These are phyloP conservation scores for Tetramorium alpestre DNA, from an alignment of 1,140 invertebrate genomes.

Conservation along the genomic window DNA sequence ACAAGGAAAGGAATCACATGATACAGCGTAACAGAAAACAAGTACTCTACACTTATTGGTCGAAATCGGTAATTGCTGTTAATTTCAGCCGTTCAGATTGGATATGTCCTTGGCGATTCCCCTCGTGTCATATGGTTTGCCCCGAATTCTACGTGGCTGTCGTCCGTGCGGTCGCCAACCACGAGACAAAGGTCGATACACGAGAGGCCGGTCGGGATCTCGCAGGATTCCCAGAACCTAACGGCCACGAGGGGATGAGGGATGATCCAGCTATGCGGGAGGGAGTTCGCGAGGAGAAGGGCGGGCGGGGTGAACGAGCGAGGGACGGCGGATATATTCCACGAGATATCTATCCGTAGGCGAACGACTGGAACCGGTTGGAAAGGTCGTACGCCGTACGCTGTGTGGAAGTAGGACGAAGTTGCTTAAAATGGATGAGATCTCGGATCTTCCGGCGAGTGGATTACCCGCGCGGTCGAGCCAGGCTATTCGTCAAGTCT, in stretches of 20 bases:
- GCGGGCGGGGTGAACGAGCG: neutral
- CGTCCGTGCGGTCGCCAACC: conserved; percentile 53
- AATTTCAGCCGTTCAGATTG: conserved; percentile 38
- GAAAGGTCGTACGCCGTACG: conserved; percentile 63
- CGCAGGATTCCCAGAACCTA: conserved; percentile 42
- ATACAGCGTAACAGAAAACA: neutral
- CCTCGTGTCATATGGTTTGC: conserved; percentile 20
- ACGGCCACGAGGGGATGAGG: conserved; percentile 30
- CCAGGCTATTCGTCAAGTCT: conserved; percentile 68
- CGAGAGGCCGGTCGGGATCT: conserved; percentile 48
- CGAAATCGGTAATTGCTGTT: conserved; percentile 36
- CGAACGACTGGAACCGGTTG: conserved; percentile 73
- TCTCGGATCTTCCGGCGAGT: conserved; percentile 77
- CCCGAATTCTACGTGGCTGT: conserved; percentile 55
- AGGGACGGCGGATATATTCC: conserved; percentile 70
- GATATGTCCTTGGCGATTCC: conserved; percentile 26
- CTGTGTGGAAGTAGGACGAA: conserved; percentile 74
- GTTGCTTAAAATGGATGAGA: conserved; percentile 82
- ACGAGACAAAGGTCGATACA: conserved; percentile 77
- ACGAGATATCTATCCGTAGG: conserved; percentile 76
- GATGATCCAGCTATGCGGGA: conserved; percentile 19
- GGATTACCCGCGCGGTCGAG: conserved; percentile 76
- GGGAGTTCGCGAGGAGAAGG: neutral
- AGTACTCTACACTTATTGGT: neutral
- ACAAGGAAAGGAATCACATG: neutral